phyloP scores from a whole-genome alignment of 2,888 invertebrate species.

The Gnatocerus cornutus region DNA sequence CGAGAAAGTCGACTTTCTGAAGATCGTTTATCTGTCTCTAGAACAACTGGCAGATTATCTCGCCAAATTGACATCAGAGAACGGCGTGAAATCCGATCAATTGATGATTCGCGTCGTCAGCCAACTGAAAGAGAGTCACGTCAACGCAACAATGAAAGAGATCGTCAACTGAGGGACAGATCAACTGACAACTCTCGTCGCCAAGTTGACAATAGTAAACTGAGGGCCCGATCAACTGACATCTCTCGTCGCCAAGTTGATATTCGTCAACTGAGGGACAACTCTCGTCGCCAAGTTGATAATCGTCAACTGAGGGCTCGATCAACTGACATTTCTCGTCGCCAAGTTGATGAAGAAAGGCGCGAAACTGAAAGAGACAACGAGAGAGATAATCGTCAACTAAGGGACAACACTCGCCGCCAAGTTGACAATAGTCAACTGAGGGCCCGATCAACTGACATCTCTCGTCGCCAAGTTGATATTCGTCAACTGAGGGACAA shows the following conservation, averaged over 20 bases:
- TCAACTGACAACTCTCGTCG: not conserved
- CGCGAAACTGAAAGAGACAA: not conserved
- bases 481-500: too few species aligned
- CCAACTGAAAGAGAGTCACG: not conserved
- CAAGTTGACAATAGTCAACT: too few species aligned
- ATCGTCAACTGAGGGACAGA: constrained; percentile 5
- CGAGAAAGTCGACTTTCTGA: not conserved
- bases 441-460: not conserved
- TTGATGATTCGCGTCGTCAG: not conserved
- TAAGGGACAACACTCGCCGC: too few species aligned
- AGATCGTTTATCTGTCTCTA: not conserved
- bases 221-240: not conserved
- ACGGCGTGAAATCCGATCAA: not conserved
- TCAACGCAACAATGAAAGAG: not conserved
- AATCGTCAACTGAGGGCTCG: too few species aligned
- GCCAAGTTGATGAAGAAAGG: too few species aligned
- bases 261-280: not conserved
- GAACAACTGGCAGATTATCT: not conserved
- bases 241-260: too few species aligned
- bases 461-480: not conserved
- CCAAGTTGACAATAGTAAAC: too few species aligned
- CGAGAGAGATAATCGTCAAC: constrained; percentile 2
- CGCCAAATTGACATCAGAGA: not conserved
- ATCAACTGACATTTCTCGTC: too few species aligned
- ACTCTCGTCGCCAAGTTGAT: not conserved